Conservation (phyloP, 2,113 vertebrate species). For the Peromyscus maniculatus region DNA sequence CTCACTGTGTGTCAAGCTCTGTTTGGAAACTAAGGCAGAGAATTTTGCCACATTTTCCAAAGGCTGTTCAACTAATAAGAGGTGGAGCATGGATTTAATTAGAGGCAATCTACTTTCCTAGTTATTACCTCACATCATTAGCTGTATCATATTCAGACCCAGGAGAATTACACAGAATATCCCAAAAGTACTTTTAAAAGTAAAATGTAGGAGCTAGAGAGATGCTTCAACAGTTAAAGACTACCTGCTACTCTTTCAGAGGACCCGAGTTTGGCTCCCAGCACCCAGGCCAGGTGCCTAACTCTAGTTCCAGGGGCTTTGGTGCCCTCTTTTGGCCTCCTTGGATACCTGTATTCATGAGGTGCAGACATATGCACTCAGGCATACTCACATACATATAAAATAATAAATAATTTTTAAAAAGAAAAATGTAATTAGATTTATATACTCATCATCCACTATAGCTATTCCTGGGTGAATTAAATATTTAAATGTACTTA, state of each 20-base stretch:
- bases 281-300: no score
- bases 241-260: neutral
- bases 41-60: neutral
- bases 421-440: constrained; percentile 40
- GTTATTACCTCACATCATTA: neutral
- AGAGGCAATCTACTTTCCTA: neutral
- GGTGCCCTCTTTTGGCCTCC: neutral
- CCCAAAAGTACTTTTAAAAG: constrained; percentile 21
- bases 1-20: neutral
- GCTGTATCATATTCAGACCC: neutral
- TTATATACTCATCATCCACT: neutral
- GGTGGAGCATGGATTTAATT: neutral
- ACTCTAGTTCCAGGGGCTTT: neutral
- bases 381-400: no score
- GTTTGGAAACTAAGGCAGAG: neutral
- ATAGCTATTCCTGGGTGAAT: constrained; percentile 36
- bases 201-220: neutral
- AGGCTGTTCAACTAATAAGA: neutral
- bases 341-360: neutral
- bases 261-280: neutral
- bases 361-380: neutral
- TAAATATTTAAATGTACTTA: constrained; percentile 54
- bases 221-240: neutral
- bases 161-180: neutral
- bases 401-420: neutral